These are phyloP conservation scores for Pomacea canaliculata DNA, from an alignment of 2,888 invertebrate genomes.

Conservation along the genomic window DNA sequence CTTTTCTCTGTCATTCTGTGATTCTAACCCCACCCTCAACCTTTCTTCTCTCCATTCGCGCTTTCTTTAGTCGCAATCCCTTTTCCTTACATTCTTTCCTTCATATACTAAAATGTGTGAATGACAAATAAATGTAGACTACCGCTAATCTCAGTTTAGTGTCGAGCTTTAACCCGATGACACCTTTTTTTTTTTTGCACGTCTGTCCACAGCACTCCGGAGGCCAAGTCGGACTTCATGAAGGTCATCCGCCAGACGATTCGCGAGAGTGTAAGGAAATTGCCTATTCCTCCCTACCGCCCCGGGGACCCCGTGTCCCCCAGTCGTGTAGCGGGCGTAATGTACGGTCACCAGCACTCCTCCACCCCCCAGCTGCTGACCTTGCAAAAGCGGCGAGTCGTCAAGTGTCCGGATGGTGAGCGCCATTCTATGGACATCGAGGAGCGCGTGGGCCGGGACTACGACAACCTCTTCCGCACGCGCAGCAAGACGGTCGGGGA, in stretches of 20 bases:
- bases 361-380: conserved; percentile 31
- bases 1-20: no score
- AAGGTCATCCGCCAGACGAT: conserved; percentile 97
- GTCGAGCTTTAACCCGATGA: no score
- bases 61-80: no score
- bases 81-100: no score
- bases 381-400: conserved; percentile 36
- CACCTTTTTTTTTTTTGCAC: neutral
- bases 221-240: conserved; percentile 96
- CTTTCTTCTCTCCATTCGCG: no score
- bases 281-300: conserved; percentile 82
- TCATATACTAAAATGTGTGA: no score
- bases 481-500: conserved; percentile 94
- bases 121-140: no score
- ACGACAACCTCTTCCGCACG: conserved; percentile 77
- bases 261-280: conserved; percentile 94
- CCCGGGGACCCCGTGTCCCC: conserved; percentile 25
- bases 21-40: no score
- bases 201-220: conserved; percentile 81
- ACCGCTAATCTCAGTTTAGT: no score
- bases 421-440: conserved; percentile 78
- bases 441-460: conserved; percentile 77
- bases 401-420: conserved; percentile 40
- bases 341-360: conserved; percentile 20
- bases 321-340: neutral